Conservation (phyloP, 2,797 vertebrate genomes). For the Acropternis orthonyx region DNA sequence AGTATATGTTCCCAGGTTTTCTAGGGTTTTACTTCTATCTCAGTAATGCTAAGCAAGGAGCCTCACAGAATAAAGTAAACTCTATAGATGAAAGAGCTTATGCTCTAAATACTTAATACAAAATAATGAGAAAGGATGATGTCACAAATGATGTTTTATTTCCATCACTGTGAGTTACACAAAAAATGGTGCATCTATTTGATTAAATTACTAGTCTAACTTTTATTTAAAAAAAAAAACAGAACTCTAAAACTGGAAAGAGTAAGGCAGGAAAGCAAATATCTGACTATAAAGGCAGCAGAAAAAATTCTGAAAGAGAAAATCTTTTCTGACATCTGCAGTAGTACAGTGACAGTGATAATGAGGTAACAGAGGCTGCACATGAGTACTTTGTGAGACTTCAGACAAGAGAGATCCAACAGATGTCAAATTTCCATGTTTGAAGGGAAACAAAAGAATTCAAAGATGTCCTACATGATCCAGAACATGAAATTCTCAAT, state of each 20-base stretch:
- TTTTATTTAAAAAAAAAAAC: background rate
- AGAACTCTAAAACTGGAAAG: background rate
- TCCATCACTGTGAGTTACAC: background rate
- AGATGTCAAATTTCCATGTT: background rate
- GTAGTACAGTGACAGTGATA: background rate
- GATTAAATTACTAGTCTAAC: background rate
- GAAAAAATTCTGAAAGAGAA: background rate
- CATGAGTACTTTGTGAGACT: background rate
- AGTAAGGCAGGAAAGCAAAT: background rate
- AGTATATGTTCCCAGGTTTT: background rate
- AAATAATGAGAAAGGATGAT: background rate
- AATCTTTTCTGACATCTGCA: background rate
- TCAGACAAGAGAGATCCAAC: background rate
- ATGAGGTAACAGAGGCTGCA: background rate
- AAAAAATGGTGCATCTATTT: background rate
- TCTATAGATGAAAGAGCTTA: background rate
- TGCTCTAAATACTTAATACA: background rate
- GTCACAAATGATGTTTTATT: background rate
- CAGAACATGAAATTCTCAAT: background rate
- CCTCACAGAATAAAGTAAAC: background rate
- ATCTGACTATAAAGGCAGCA: background rate
- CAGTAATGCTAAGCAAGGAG: background rate
- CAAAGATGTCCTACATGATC: background rate
- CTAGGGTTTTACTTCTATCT: background rate
- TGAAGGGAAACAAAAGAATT: background rate